These are phyloP conservation scores for Pteria penguin DNA, from an alignment of 2,888 invertebrate genomes.

Conservation along the genomic window DNA sequence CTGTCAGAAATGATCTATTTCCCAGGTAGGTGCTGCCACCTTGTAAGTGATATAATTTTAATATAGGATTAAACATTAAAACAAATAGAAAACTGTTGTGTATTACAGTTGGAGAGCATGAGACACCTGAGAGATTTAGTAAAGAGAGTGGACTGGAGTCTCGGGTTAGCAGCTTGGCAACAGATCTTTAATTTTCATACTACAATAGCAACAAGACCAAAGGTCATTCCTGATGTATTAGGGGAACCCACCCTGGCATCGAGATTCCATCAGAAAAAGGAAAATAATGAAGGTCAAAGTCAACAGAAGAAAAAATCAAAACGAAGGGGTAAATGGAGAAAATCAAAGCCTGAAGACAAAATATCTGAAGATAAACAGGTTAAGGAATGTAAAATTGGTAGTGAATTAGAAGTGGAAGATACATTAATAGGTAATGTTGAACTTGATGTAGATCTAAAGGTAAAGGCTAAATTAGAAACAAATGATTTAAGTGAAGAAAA, in stretches of 20 bases:
- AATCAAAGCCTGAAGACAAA: constrained; percentile 39
- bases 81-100: too few relatives aligned
- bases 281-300: constrained; percentile 24
- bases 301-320: constrained; percentile 24
- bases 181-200: constrained; percentile 68
- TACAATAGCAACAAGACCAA: constrained; percentile 62
- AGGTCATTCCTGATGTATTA: constrained; percentile 49
- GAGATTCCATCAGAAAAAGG: constrained; percentile 26
- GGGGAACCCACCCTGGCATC: constrained; percentile 52
- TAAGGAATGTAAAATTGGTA: constrained; percentile 28
- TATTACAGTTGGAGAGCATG: constrained; percentile 74
- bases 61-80: too few relatives aligned
- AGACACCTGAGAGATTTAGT: constrained; percentile 69
- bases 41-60: too few relatives aligned
- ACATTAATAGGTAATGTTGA: neutral
- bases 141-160: constrained; percentile 75
- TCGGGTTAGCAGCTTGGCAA: constrained; percentile 78
- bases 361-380: constrained; percentile 35
- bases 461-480: neutral
- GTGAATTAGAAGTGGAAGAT: neutral
- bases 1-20: too few relatives aligned
- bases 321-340: constrained; percentile 13
- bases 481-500: constrained; percentile 6
- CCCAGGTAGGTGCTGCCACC: too few relatives aligned
- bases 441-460: neutral